Base-by-base conservation (phyloP, 2,888 invertebrate species). In the Ferrisia virgata region DNA sequence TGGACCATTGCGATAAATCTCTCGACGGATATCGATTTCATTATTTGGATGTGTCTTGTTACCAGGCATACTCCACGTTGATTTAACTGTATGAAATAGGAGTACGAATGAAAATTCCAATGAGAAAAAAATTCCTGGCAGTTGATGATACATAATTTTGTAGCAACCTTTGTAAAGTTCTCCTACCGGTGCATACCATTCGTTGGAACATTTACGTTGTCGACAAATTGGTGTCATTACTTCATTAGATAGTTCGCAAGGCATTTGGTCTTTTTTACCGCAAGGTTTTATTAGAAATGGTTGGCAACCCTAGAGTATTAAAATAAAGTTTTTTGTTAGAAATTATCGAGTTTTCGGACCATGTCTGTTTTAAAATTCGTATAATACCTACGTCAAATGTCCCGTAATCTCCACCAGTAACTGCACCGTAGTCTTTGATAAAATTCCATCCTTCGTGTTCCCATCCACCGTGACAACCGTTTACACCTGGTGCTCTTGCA, bases 1-100 rank as follows among this genome's bases (percentile, higher is more conserved):
- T 6, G 86, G 86, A 11, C 86, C 86, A 31, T 86, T 84, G 22
- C n/a, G 64, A 25, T 79, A 82, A 40, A 86, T 58, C n/a, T 86
- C 84, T 0, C 69, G 31, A 80, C 81, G 85, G 9, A 85, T 84
- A 25, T 69, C 15, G 58, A 78, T 58, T 22, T 58, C 40, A 69
- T 85, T 79, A 13, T 28, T 25, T 9, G 33, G 28, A 9, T 72
- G 72, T 9, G 53, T 53, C 9, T 53, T 9, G 15, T 53, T 53
- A 53, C 53, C 6, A 4, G 18, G 15, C 53, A 53, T 53, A 8
- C 39, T 5, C 39, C 5, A 39, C 5, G 39, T 39, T 39, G 39
- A 39, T 39, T 39, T 39, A 39, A 39, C 39, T 39, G 39, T 39
- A n/a, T n/a, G n/a, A n/a, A n/a, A n/a, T n/a, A n/a, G n/a, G n/a